Evolutionary conservation across 1,140 invertebrate species (phyloP), one percentile per base, ranked within the genome.

Genomic region (Pomacea maculata): DNA sequence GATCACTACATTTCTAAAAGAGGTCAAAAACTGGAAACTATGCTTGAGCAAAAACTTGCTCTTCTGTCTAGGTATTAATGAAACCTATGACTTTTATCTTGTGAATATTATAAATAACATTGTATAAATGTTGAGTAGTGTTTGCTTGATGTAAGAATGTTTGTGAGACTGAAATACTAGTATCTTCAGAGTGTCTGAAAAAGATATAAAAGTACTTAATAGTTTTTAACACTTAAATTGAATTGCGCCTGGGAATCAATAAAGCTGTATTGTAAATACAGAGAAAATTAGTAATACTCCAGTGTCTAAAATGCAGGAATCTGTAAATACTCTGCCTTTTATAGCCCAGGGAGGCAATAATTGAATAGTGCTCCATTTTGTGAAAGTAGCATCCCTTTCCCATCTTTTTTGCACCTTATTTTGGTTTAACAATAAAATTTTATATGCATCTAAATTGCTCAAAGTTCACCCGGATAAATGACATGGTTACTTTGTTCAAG

Each of bases 1-100:
- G 86, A 90, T 78, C 91, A 93, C 83, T 88, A 88, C 74, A 87
- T 93, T 21, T 92, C 92, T 3, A 92, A 91, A 79, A 90, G 91
- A 82, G 92, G 88, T 17, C 86, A 92, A 73, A 87, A 89, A 75
- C 85, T 93, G n/a, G 92, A 93, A 84, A 90, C 90, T 45, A 89
- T 92, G 83, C 85, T 93, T 81, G 92, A 93, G 86, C 91, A 93
- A 82, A 93, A 92, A 85, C 80, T 93, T 65, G 87, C 88, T 72
- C 80, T 91, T 25, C 85, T 93, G 52, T 91, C 92, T 75, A 88
- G 90, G 92, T 92, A 86, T 34, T 29, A 61, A 34, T 73, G 17
- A 73, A 45, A 45, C 34, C 17, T 73, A 4, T n/a, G 2, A n/a
- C 8, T 34, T n/a, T 21, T 4, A 21, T 67, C 25, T 73, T 25